phyloP scores from a whole-genome alignment of 2,888 invertebrate species.

The Pinctada fucata region DNA sequence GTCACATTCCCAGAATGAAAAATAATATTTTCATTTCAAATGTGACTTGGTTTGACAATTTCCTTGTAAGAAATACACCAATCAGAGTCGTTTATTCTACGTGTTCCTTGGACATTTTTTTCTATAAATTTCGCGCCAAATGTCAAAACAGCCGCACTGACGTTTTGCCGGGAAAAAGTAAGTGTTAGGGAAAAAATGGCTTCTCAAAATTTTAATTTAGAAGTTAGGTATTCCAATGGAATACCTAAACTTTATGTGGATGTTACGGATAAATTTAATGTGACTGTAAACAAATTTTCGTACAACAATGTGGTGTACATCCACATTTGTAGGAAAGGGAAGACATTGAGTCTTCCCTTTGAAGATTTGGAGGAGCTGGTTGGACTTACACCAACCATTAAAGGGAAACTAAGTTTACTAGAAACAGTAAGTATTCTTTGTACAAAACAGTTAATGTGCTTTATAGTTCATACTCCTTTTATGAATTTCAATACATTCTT shows the following conservation, averaged over 20 bases:
- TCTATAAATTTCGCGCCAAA: no score
- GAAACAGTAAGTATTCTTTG: not conserved
- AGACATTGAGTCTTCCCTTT: not conserved
- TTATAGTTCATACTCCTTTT: no score
- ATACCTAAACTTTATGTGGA: not conserved
- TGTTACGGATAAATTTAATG: not conserved
- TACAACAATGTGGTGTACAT: not conserved
- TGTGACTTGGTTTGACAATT: no score
- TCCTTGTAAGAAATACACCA: no score
- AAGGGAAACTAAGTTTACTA: not conserved
- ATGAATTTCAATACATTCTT: no score
- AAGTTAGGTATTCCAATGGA: not conserved
- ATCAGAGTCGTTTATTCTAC: no score
- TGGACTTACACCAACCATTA: not conserved
- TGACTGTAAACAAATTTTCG: not conserved
- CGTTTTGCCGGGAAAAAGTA: not conserved
- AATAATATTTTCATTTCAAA: no score
- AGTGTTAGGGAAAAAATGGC: not conserved
- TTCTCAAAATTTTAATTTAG: not conserved
- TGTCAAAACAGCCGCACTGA: not conserved
- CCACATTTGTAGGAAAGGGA: not conserved
- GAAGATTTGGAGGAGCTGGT: not conserved
- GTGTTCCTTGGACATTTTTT: no score
- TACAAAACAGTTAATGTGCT: not conserved
- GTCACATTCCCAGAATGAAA: no score